Evolutionary conservation across 2,888 invertebrate genomes (phyloP), one percentile per base, ranked within the genome.

Genomic region (Tetragnatha montana): DNA sequence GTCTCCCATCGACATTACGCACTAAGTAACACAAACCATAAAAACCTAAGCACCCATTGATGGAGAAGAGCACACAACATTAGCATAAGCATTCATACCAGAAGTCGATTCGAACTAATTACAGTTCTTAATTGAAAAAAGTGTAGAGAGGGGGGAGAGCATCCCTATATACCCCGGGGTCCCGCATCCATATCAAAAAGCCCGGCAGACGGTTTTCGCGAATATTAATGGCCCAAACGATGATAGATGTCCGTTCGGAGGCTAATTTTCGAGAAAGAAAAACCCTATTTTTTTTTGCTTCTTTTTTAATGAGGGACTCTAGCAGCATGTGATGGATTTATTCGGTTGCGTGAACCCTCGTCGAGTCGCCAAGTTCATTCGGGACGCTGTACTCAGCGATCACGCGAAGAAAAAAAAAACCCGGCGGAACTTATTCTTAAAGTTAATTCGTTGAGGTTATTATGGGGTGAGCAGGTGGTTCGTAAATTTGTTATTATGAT

Each of bases 191-290:
- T 74, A 82, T 82, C 74, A 82, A 70, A 84, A 78, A 35, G 85
- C 78, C 49, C 47, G 68, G 49, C 69, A 14, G 75, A 51, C 69
- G 22, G 21, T 85, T 70, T n/a, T 51, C 17, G 8, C 70, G 78
- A 85, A 85, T 85, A 85, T 85, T 85, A 85, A 85, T 85, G 85
- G 78, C 35, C 70, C 12, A 51, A 35, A 78, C 76, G 69, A 85
- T 85, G 85, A 85, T 85, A 78, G 85, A 85, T 85, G 71, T 76
- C 70, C 78, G 7, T 49, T 74, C 84, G 69, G 71, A 60, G 84
- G 21, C 22, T 70, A 68, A 84, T 78, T 84, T 84, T 78, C 76
- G 68, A 70, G 71, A 60, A 10, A 60, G 60, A 60, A 60, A 60
- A 60, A 60, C 60, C 60, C 60, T 60, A 4, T 10, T 7, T 7